Conservation (phyloP, 2,888 invertebrate species). For the Hirudinaria manillensis region DNA sequence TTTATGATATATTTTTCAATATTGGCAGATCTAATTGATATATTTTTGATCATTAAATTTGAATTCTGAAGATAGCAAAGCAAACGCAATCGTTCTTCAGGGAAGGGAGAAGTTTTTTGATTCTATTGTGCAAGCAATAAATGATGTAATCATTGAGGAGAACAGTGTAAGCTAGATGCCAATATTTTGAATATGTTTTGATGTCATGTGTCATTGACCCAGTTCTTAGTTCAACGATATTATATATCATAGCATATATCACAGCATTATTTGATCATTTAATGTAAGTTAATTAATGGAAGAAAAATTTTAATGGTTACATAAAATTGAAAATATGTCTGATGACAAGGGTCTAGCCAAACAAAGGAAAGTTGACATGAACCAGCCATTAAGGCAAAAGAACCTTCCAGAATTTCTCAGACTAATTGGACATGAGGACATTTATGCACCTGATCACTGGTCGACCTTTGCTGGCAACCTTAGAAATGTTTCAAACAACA, state of each 20-base stretch:
- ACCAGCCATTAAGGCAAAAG: background rate
- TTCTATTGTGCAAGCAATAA: constrained; percentile 3
- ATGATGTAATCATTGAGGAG: background rate
- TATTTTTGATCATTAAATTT: no score
- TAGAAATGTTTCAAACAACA: constrained; percentile 4
- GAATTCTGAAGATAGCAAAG: background rate
- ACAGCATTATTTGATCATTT: no score
- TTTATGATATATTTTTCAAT: background rate
- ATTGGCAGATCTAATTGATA: background rate
- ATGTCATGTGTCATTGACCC: no score
- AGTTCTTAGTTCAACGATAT: no score
- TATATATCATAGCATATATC: no score
- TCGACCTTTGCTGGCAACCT: background rate
- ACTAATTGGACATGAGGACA: constrained; percentile 12
- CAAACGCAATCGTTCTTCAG: background rate
- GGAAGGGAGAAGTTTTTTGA: constrained; percentile 16
- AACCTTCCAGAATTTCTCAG: constrained; percentile 14
- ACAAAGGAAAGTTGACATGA: background rate
- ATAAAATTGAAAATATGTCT: no score
- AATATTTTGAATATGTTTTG: background rate
- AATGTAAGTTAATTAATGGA: no score
- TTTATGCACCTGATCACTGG: constrained; percentile 14
- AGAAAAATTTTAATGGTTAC: no score
- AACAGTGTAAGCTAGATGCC: background rate
- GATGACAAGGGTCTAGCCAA: no score